Evolutionary conservation across 1,140 invertebrate genomes (phyloP), one percentile per base, ranked within the genome.

Genomic region (Panagrolaimus sp.): DNA sequence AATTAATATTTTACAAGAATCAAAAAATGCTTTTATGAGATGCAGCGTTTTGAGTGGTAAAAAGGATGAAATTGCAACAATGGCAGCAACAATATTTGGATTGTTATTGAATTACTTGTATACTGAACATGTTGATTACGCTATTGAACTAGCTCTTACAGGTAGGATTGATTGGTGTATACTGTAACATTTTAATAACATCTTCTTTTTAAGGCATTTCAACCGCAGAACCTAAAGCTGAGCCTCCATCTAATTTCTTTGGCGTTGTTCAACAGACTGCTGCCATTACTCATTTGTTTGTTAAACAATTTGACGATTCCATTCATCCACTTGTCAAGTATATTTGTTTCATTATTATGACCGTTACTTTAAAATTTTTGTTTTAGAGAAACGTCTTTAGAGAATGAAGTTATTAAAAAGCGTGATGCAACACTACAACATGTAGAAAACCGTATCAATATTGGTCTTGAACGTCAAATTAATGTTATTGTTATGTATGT

Each of bases 71-170:
- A 82, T 92, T 23, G 86, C 92, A 0, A 83, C 84, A 9, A 94
- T 96, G 84, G 89, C 92, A 0, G 86, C 90, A 1, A 89, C 90
- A 72, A 88, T 98, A 23, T 88, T 95, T 74, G 92, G 96, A 71
- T 88, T 92, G 38, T 82, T 97, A 20, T 86, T 95, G 7, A 90
- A 92, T 72, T 90, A 90, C 82, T 84, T 98, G 1, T 88, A 96
- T 68, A 88, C 89, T 14, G 93, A 98, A 78, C 93, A 97, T 83
- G 90, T 98, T 1, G 92, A 96, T 83, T 98, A 98, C 86, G 94
- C 93, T 0, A 77, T 98, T 9, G 95, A 98, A 84, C 82, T 98
- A 20, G 94, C 91, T 0, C 84, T 98, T 51, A 91, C 95, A 72
- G 31, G 31, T 38, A 38, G 31, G 31, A 38, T n/a, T n/a, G 31